These are phyloP conservation scores for Papilio helenus DNA, from an alignment of 1,140 invertebrate species.

Conservation along the genomic window DNA sequence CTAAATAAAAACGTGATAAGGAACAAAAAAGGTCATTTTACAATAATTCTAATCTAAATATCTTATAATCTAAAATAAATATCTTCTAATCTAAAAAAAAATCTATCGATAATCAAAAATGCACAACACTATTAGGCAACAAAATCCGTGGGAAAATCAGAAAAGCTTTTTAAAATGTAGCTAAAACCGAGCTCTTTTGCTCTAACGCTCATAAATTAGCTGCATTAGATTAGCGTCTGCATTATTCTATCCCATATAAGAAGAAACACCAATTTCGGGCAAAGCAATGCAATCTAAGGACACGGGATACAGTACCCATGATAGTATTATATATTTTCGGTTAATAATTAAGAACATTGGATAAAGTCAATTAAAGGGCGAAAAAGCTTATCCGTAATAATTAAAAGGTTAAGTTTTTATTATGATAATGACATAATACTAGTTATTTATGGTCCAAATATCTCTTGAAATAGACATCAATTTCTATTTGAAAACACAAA, in stretches of 20 bases:
- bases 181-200: slow-evolving; percentile 51
- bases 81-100: not conserved
- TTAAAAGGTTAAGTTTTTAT: not conserved
- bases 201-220: slow-evolving; percentile 55
- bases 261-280: slow-evolving; percentile 50
- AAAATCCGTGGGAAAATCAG: slow-evolving; percentile 73
- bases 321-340: slow-evolving; percentile 34
- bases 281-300: slow-evolving; percentile 43
- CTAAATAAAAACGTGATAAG: too few relatives aligned
- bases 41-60: too few relatives aligned
- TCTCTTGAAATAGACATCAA: not conserved
- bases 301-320: slow-evolving; percentile 28
- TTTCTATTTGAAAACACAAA: not conserved
- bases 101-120: slow-evolving; percentile 57
- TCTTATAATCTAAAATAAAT: too few relatives aligned
- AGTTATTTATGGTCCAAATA: not conserved
- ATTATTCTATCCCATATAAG: slow-evolving; percentile 59
- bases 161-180: slow-evolving; percentile 69
- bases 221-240: slow-evolving; percentile 59
- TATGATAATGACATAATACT: not conserved
- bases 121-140: slow-evolving; percentile 58
- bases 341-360: slow-evolving; percentile 20
- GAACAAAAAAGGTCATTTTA: too few relatives aligned
- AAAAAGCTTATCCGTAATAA: not conserved
- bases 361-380: slow-evolving; percentile 16